Conservation (phyloP, 35 echinoderm and acorn worm genomes). For the Hemicentrotus pulcherrimus region DNA sequence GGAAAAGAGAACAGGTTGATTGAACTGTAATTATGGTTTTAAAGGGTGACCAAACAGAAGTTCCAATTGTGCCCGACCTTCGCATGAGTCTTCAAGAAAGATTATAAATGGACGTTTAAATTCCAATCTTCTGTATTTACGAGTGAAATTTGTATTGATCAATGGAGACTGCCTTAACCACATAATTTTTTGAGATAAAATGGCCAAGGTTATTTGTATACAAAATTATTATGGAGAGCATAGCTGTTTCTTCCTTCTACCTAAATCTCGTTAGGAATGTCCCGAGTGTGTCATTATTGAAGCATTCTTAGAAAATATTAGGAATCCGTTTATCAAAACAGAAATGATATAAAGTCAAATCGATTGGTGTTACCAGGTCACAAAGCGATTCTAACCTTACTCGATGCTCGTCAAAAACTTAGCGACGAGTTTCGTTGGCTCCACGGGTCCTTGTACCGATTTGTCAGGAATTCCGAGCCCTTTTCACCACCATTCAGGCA, state of each 20-base stretch:
- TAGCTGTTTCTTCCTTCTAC: neutral
- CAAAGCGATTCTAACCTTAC: neutral
- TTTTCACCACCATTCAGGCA: neutral
- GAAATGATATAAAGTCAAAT: neutral
- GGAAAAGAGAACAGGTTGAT: too few relatives aligned
- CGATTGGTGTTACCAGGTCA: neutral
- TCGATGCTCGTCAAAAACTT: neutral
- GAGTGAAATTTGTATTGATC: too few relatives aligned
- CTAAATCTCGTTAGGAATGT: neutral
- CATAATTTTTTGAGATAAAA: too few relatives aligned
- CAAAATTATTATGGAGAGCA: neutral
- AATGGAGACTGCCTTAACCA: too few relatives aligned
- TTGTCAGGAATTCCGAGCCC: neutral
- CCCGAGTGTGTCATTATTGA: neutral
- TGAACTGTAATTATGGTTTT: too few relatives aligned
- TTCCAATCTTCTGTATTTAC: too few relatives aligned
- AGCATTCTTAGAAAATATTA: neutral
- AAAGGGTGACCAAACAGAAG: too few relatives aligned
- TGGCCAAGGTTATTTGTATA: too few relatives aligned
- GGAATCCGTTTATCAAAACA: neutral
- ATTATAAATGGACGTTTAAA: too few relatives aligned
- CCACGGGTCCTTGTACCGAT: neutral
- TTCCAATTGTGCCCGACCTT: too few relatives aligned
- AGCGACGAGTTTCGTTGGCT: neutral
- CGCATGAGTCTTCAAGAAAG: too few relatives aligned